Conservation (phyloP, 1,140 invertebrate species). For the Pantala flavescens region DNA sequence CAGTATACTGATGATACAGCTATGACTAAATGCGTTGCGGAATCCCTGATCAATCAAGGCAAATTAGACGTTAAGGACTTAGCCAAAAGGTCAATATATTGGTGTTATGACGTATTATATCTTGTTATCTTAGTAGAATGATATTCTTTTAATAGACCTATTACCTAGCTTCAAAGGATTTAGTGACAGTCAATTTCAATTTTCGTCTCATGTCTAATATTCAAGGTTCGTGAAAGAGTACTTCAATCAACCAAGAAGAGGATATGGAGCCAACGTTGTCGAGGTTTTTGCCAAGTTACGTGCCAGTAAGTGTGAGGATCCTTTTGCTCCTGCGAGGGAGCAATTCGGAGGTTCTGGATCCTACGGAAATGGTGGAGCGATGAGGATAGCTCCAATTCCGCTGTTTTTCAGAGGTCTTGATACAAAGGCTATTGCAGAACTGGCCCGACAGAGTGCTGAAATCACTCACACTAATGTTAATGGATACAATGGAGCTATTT, state of each 20-base stretch:
- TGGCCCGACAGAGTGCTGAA: conserved; percentile 40
- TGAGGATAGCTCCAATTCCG: conserved; percentile 61
- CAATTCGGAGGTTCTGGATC: conserved; percentile 63
- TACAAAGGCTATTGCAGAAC: conserved; percentile 35
- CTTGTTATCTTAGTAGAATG: too few species aligned
- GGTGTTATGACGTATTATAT: too few species aligned
- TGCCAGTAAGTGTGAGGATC: conserved; percentile 46
- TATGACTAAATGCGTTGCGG: conserved; percentile 56
- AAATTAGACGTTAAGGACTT: conserved; percentile 44
- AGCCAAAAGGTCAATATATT: conserved; percentile 37
- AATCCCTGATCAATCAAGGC: conserved; percentile 50
- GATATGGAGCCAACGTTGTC: conserved; percentile 53
- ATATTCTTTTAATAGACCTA: too few species aligned
- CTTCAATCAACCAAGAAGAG: conserved; percentile 49
- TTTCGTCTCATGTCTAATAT: neutral
- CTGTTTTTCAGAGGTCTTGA: conserved; percentile 42
- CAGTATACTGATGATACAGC: conserved; percentile 67
- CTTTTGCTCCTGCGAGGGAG: conserved; percentile 50
- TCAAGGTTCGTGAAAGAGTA: conserved; percentile 53
- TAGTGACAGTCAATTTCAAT: too few species aligned
- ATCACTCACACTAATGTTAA: conserved; percentile 59
- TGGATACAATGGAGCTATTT: conserved; percentile 56
- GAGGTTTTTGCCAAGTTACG: conserved; percentile 53
- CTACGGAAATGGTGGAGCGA: conserved; percentile 67
- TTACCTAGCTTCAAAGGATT: too few species aligned